Evolutionary conservation across 1,140 invertebrate species (phyloP).

Genomic region (Hestina assimilis): DNA sequence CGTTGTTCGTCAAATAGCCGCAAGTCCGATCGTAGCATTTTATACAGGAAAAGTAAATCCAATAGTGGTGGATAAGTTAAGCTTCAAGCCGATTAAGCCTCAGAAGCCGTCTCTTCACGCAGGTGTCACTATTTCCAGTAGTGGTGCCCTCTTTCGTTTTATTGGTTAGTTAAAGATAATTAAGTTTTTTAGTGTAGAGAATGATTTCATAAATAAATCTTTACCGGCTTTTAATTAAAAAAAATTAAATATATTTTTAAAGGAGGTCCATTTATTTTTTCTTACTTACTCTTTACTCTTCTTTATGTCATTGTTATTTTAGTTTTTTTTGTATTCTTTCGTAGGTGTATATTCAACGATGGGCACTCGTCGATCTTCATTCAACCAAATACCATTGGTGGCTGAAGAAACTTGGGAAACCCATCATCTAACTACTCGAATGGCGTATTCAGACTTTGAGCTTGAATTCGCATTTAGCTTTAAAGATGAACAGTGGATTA

Average conservation of each 20-base stretch:
- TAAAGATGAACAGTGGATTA: conserved; percentile 34
- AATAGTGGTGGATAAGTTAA: conserved; percentile 29
- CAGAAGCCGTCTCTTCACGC: conserved; percentile 8
- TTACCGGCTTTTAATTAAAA: background rate
- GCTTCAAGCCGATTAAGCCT: conserved; percentile 23
- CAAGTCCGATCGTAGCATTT: conserved; percentile 41
- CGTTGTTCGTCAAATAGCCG: conserved; percentile 28
- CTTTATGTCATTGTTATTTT: too few relatives aligned
- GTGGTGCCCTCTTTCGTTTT: conserved; percentile 45
- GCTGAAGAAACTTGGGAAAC: conserved; percentile 37
- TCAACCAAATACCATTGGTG: conserved; percentile 41
- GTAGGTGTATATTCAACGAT: conserved; percentile 40
- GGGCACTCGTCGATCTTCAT: conserved; percentile 31
- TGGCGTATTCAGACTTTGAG: conserved; percentile 52
- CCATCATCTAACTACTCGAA: conserved; percentile 35
- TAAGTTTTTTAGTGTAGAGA: too few relatives aligned
- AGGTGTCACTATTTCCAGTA: conserved; percentile 39
- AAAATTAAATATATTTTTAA: background rate
- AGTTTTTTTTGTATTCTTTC: too few relatives aligned
- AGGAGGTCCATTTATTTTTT: background rate
- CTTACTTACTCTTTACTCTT: background rate
- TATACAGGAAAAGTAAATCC: conserved; percentile 58
- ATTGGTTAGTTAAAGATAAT: conserved; percentile 49
- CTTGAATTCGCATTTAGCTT: conserved; percentile 50
- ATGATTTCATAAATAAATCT: too few relatives aligned